Evolutionary conservation across 2,113 vertebrate genomes (phyloP).

Genomic region (Capreolus pygargus): DNA sequence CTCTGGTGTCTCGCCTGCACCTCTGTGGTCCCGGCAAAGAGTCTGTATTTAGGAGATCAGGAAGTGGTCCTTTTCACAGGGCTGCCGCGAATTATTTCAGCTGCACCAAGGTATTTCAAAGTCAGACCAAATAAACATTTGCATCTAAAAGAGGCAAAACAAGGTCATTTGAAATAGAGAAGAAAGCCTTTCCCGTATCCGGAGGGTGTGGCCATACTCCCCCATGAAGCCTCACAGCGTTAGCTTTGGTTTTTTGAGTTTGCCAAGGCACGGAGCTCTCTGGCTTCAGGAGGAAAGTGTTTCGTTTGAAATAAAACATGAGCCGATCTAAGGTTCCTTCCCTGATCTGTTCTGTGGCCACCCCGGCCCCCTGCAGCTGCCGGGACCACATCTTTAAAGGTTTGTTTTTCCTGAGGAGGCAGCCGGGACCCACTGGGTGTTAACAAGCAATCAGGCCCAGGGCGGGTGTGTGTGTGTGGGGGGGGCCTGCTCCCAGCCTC

Average conservation of each 20-base stretch:
- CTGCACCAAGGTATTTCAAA: constrained; percentile 53
- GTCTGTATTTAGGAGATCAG: background rate
- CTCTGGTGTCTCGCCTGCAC: background rate
- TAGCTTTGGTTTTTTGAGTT: background rate
- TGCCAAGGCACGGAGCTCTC: background rate
- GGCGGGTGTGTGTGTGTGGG: background rate
- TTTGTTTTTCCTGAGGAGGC: background rate
- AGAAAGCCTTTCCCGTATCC: constrained; percentile 60
- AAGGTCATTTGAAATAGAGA: constrained; percentile 59
- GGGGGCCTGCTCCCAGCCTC: background rate
- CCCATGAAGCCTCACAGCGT: background rate
- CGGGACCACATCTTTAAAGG: background rate
- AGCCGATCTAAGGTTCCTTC: background rate
- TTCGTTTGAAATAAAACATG: background rate
- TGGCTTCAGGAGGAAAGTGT: background rate
- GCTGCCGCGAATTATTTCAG: constrained; percentile 64
- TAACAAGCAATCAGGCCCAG: background rate
- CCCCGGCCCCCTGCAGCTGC: background rate
- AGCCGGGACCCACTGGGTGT: background rate
- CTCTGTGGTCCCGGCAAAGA: background rate
- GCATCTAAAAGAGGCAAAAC: constrained; percentile 62
- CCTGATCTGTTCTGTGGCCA: background rate
- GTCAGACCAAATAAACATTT: constrained; percentile 70
- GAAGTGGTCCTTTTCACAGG: constrained; percentile 32
- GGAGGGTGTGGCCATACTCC: constrained; percentile 45